phyloP scores from a whole-genome alignment of 2,888 invertebrate species.

The Limnephilus lunatus region DNA sequence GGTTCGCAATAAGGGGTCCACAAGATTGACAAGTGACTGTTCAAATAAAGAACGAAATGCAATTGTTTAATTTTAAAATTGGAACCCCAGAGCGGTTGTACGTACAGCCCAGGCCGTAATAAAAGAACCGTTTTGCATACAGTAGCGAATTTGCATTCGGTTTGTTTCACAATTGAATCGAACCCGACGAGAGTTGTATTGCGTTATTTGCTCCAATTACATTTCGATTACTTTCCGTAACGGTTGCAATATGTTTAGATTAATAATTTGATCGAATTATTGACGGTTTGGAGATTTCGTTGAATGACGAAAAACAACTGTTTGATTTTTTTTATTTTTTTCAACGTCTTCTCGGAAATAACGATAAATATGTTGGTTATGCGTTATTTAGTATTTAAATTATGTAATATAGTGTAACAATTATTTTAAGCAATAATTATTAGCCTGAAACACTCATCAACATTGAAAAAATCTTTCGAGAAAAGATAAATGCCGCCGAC shows the following conservation, averaged over 20 bases:
- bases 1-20: constrained; percentile 5
- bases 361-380: no score
- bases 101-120: constrained; percentile 7
- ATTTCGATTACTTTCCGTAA: constrained; percentile 24
- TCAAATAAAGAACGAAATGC: constrained; percentile 41
- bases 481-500: no score
- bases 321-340: background rate
- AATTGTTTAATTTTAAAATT: constrained; percentile 55
- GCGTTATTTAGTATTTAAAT: no score
- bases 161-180: constrained; percentile 35
- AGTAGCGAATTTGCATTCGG: constrained; percentile 39
- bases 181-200: constrained; percentile 24
- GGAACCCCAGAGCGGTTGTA: constrained; percentile 39
- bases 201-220: constrained; percentile 24
- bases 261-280: background rate
- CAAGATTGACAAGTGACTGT: constrained; percentile 45
- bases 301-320: background rate
- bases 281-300: background rate
- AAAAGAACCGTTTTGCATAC: constrained; percentile 49
- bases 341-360: no score
- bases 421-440: no score
- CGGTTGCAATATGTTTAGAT: background rate
- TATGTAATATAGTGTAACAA: no score
- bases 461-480: no score
- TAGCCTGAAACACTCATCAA: no score